Percentiles rank a stretch among this genome's conserved stretches.
phyloP scores from a whole-genome alignment of 2,113 vertebrate genomes.

The Calidris pygmaea region DNA sequence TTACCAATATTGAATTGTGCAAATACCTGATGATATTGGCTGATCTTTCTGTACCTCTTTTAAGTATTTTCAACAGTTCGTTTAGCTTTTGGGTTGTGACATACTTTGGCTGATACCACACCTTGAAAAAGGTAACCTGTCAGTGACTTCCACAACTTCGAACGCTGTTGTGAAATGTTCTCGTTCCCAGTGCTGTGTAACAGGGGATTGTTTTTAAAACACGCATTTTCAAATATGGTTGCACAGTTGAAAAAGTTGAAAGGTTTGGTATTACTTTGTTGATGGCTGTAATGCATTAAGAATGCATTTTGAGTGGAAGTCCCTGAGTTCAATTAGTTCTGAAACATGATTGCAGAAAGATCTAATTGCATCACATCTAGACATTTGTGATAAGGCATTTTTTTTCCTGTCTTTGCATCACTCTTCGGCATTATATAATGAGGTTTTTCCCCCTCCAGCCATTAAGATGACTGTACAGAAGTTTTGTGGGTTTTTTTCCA shows the following conservation, averaged over 20 bases:
- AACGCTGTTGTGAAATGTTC: not conserved
- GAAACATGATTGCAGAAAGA: not conserved
- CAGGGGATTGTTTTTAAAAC: not conserved
- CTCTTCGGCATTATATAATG: not conserved
- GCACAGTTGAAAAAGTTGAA: not conserved
- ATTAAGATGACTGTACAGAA: not conserved
- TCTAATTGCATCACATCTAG: not conserved
- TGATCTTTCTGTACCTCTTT: not conserved
- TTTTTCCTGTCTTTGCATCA: not conserved
- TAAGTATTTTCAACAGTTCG: not conserved
- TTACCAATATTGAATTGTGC: not conserved
- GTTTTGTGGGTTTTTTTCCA: accelerated
- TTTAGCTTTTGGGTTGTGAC: not conserved
- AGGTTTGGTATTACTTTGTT: not conserved
- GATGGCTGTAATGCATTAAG: not conserved
- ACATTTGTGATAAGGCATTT: not conserved
- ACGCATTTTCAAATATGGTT: not conserved
- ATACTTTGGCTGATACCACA: not conserved
- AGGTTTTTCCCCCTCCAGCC: not conserved
- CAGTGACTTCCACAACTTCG: not conserved
- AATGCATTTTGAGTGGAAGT: not conserved
- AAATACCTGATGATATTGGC: not conserved
- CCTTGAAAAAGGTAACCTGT: not conserved
- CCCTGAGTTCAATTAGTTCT: not conserved
- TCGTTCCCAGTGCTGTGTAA: not conserved